Percentiles rank a stretch among this genome's conserved stretches.
Conservation (phyloP, 2,113 vertebrate genomes). For the Crotophaga sulcirostris region DNA sequence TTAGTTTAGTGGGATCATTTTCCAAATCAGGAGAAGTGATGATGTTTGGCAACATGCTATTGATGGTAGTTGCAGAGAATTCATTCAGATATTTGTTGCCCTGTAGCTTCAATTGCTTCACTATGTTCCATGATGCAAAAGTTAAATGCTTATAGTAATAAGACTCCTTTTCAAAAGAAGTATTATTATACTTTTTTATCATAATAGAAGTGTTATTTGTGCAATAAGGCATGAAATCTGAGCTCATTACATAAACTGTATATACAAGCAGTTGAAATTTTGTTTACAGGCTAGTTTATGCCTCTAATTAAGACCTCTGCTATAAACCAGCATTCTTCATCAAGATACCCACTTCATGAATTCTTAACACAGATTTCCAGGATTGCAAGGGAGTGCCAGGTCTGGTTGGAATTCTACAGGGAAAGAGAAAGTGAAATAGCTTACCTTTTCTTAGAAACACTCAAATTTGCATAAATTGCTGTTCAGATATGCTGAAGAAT, state of each 20-base stretch:
- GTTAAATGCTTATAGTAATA: not conserved
- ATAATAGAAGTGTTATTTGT: not conserved
- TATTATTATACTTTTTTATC: not conserved
- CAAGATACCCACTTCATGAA: not conserved
- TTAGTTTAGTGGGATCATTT: not conserved
- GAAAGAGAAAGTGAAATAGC: not conserved
- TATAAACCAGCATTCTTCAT: not conserved
- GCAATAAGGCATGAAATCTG: conserved; percentile 1
- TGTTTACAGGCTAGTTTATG: not conserved
- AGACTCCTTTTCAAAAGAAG: not conserved
- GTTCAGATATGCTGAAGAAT: not conserved
- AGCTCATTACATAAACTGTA: not conserved
- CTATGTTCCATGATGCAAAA: not conserved
- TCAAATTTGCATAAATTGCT: not conserved
- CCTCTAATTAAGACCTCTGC: not conserved
- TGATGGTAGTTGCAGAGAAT: not conserved
- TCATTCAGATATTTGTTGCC: not conserved
- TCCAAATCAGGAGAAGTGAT: not conserved
- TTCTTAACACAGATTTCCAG: not conserved
- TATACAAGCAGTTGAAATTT: not conserved
- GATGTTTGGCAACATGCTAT: not conserved
- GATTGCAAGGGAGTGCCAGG: not conserved
- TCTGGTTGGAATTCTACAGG: not conserved
- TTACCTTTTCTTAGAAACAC: not conserved
- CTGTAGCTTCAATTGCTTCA: not conserved